Base-by-base conservation (phyloP, 37 sponge, comb jelly and placozoan species). In the Halisarca cf. caerulea region DNA sequence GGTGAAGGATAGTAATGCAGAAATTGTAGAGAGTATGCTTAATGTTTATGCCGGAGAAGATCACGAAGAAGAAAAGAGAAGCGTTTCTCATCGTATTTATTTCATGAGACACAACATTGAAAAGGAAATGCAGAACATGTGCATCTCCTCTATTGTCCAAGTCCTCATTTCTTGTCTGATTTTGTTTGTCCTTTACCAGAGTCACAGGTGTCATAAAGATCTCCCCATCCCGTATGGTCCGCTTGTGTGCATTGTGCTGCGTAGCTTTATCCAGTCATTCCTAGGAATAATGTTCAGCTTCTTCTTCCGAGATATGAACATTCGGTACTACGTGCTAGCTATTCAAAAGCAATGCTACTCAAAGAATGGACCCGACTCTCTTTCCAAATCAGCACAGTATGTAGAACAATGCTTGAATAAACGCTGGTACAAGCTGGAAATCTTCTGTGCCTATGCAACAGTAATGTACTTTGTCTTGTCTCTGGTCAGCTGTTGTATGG, bases 221-320 rank as follows among this genome's bases (percentile, higher is more conserved):
- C 51, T 47, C 51, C 11, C 11, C 11, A 14, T 47, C 51, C 35
- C 69, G 15, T 30, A 68, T 34, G 35, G 1, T 17, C 35, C n/a
- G 69, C 30, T 68, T 7, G 33, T 68, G 3, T 4, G 69, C 17
- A 32, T 68, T 1, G 33, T 68, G 33, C 69, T 68, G 35, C 30
- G 32, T 1, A 34, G 33, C 34, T 34, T 68, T 28, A 4, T 68
- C 15, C 69, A 68, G 33, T 2, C 69, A 3, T 68, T 68, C 69
- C 30, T 34, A 17, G 35, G 33, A 18, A 4, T 68, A 2, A 68
- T 68, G 69, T 68, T 68, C 4, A 34, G 35, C 7, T 68, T 68
- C 69, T 68, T 34, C 69, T 68, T 34, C 34, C 30, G 69, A 24
- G 69, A 68, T 34, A 68, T 68, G 69, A 68, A 34, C 33, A 27